These are phyloP conservation scores for Garra rufa DNA, from an alignment of 2,113 vertebrate genomes.

Conservation along the genomic window DNA sequence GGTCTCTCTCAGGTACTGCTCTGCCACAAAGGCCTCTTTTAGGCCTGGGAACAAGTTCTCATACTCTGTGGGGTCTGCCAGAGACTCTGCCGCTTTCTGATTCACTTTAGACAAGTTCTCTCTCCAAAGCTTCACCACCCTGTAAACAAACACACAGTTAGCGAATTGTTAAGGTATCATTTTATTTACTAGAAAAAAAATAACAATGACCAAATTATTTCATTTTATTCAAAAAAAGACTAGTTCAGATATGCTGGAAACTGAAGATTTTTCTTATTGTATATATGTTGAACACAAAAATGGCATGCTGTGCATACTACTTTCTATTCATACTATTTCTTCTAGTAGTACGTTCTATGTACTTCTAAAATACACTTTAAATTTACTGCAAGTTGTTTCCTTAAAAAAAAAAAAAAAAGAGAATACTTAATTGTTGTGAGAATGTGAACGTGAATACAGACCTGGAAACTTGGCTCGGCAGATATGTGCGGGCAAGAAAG, in stretches of 20 bases:
- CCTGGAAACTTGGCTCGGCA: conserved; percentile 98
- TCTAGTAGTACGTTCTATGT: neutral
- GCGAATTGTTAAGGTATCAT: neutral
- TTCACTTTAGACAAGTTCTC: conserved; percentile 93
- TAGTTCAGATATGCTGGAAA: neutral
- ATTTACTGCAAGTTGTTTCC: neutral
- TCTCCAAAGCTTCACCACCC: conserved; percentile 95
- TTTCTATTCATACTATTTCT: neutral
- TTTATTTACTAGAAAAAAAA: neutral
- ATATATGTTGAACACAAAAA: neutral
- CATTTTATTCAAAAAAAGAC: neutral
- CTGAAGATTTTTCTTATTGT: neutral
- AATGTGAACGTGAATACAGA: conserved; percentile 57
- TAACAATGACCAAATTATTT: neutral
- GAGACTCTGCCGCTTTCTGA: conserved; percentile 95
- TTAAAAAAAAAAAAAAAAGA: neutral
- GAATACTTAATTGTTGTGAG: neutral
- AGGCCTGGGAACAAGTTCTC: conserved; percentile 97
- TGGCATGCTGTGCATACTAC: neutral
- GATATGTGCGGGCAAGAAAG: conserved; percentile 93
- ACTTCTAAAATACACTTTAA: neutral
- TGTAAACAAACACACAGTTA: conserved; percentile 53
- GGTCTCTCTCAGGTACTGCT: conserved; percentile 86
- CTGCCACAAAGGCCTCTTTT: conserved; percentile 92
- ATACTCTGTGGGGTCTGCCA: conserved; percentile 97